A percentile compares a stretch with the other conserved stretches of the same genome.
These are phyloP conservation scores for Pomacea maculata DNA, from an alignment of 1,140 invertebrate species.

Conservation along the genomic window DNA sequence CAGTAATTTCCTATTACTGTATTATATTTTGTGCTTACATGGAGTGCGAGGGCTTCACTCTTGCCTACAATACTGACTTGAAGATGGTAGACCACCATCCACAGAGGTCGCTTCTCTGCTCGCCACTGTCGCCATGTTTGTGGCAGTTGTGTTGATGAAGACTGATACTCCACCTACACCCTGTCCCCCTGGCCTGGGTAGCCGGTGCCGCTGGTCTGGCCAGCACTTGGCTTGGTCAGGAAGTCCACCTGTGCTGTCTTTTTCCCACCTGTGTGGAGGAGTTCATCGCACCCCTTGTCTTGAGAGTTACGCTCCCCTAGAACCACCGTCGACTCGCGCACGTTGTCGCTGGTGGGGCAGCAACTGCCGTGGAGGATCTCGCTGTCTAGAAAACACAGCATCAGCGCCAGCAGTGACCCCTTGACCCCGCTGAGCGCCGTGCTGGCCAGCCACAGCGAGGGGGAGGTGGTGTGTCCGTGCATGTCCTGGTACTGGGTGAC, in stretches of 20 bases:
- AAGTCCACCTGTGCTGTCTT: neutral
- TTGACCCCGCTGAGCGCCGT: conserved; percentile 4
- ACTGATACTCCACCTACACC: neutral
- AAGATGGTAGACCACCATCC: too few relatives aligned
- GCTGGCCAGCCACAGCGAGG: neutral
- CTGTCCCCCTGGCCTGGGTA: neutral
- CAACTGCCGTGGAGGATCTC: conserved; percentile 19
- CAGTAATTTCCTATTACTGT: too few relatives aligned
- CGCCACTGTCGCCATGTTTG: too few relatives aligned
- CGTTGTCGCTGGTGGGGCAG: neutral
- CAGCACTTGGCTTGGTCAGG: too few relatives aligned
- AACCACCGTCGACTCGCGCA: neutral
- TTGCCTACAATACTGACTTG: too few relatives aligned
- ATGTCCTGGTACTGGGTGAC: conserved; percentile 12
- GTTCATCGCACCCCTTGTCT: neutral
- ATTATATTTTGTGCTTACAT: too few relatives aligned
- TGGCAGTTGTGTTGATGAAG: too few relatives aligned
- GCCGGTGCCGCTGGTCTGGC: neutral
- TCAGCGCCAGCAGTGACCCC: neutral
- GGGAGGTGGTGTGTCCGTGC: neutral
- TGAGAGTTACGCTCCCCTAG: neutral
- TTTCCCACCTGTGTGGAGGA: neutral
- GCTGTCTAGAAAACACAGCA: conserved; percentile 6
- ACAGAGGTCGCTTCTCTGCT: too few relatives aligned
- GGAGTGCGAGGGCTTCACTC: too few relatives aligned